Base-by-base conservation (phyloP, 2,797 vertebrate species). In the Danio choprae region DNA sequence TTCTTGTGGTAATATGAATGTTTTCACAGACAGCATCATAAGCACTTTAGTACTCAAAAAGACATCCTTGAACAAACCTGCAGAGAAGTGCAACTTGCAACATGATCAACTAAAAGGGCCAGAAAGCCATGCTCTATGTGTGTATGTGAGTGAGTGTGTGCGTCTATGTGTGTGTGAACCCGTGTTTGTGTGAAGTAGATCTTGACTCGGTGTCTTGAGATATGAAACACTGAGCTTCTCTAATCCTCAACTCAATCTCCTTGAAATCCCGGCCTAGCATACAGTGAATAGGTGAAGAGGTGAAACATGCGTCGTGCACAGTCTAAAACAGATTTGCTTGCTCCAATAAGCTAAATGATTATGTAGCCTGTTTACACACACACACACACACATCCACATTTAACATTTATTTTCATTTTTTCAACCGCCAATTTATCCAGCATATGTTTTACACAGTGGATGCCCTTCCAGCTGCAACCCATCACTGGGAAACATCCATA, bases 131-230 rank as follows among this genome's bases (percentile, higher is more conserved):
- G n/a, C 18, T 79, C 12, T 51, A 65, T 51, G 65, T 70, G 53
- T 46, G 20, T 7, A 7, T 7, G 44, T 7, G 4, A 12, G 44
- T 7, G 10, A 10, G 43, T 68, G 41, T 68, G 50, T 7, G 29
- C 29, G n/a, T n/a, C 29, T 29, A 29, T 29, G 29, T 29, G 29
- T 29, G 29, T 13, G 55, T 7, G 7, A 0, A n/a, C 12, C 11
- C 15, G 4, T 62, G 6, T 62, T 16, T 63, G 4, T 43, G 48
- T 36, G 18, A 12, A 78, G 64, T 40, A n/a, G 29, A n/a, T 59
- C 29, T 11, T 72, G 40, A 80, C n/a, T 13, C n/a, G 55, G 56
- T 51, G 64, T 60, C 76, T 79, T 56, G 40, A 82, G 55, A 63
- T 75, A 62, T 56, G 48, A 55, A 59, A 63, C 46, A 51, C 60